Conservation (phyloP, 2,888 invertebrate genomes). For the Eupithecia subfuscata region DNA sequence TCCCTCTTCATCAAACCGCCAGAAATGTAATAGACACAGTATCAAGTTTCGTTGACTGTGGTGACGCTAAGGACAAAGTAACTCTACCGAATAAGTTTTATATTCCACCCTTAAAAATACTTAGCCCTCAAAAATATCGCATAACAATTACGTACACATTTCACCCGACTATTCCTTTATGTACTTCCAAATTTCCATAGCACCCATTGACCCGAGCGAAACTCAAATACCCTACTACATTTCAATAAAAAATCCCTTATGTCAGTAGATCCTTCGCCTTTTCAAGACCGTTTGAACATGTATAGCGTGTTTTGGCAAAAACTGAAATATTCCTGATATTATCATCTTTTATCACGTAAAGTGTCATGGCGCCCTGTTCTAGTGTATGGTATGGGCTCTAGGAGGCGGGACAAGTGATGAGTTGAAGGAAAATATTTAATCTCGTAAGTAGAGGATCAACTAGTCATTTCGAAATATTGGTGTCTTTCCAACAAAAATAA, state of each 20-base stretch:
- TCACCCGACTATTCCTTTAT: slow-evolving; percentile 19
- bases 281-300: slow-evolving; percentile 49
- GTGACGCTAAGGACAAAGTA: neutral
- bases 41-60: neutral
- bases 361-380: slow-evolving; percentile 56
- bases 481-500: no score
- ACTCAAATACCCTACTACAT: slow-evolving; percentile 40
- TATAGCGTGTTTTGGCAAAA: slow-evolving; percentile 51
- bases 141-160: slow-evolving; percentile 18
- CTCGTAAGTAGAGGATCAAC: neutral
- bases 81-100: neutral
- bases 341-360: slow-evolving; percentile 64
- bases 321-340: slow-evolving; percentile 58
- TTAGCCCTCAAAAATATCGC: slow-evolving; percentile 9
- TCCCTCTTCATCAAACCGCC: neutral
- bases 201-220: slow-evolving; percentile 42
- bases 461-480: no score
- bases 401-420: slow-evolving; percentile 29
- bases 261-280: slow-evolving; percentile 48
- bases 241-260: slow-evolving; percentile 49
- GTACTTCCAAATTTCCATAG: slow-evolving; percentile 39
- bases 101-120: slow-evolving; percentile 6
- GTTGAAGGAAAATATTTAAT: slow-evolving; percentile 6
- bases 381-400: slow-evolving; percentile 50
- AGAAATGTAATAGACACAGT: neutral